Conservation (phyloP, 2,888 invertebrate genomes). For the Epirrhoe alternata region DNA sequence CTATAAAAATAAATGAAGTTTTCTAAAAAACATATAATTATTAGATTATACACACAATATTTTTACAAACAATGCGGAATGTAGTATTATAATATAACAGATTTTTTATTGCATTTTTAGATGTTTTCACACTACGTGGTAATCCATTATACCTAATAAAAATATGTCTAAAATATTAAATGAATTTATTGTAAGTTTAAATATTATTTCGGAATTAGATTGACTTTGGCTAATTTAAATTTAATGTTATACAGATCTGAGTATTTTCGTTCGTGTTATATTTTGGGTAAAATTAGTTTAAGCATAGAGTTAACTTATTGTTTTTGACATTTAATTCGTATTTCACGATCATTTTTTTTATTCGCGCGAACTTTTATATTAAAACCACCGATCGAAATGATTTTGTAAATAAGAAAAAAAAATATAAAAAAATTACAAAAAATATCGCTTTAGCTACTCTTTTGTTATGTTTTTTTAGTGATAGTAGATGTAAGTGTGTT, state of each 20-base stretch:
- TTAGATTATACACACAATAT: constrained; percentile 11
- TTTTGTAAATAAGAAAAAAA: constrained; percentile 36
- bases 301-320: constrained; percentile 28
- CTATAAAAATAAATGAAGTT: constrained; percentile 2
- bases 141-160: background rate
- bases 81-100: constrained; percentile 6
- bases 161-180: constrained; percentile 1
- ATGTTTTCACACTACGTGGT: constrained; percentile 2
- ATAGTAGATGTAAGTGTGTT: constrained; percentile 46
- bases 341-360: constrained; percentile 14
- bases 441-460: constrained; percentile 42
- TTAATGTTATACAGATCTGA: constrained; percentile 39
- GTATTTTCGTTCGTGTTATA: constrained; percentile 30
- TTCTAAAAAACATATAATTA: background rate
- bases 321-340: constrained; percentile 26
- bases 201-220: constrained; percentile 13
- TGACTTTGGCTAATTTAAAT: constrained; percentile 21
- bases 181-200: constrained; percentile 9
- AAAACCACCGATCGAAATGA: constrained; percentile 29
- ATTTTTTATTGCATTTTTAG: constrained; percentile 22
- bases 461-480: constrained; percentile 51
- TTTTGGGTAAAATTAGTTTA: constrained; percentile 37
- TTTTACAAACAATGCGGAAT: constrained; percentile 10
- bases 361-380: constrained; percentile 25
- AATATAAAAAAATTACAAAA: constrained; percentile 33